Evolutionary conservation across 2,888 invertebrate genomes (phyloP), one percentile per base, ranked within the genome.

Genomic region (Andrena hattorfiana): DNA sequence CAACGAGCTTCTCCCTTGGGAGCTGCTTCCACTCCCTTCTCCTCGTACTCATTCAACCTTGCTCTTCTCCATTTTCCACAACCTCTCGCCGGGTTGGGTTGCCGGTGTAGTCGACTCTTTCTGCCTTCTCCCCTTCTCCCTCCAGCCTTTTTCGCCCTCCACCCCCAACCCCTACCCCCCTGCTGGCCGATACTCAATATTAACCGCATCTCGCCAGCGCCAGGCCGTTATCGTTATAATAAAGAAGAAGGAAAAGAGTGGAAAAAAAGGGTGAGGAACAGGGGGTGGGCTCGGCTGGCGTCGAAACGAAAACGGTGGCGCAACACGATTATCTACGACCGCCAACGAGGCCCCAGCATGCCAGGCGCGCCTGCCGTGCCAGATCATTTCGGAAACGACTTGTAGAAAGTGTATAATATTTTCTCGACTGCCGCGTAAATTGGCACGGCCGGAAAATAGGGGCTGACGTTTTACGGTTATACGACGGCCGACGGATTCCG

Each of bases 141-240:
- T 1, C 42, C 42, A 13, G 13, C 1, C n/a, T 30, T 35, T 56
- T 54, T 20, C 51, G 56, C 42, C 64, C 51, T 68, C 23, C 30
- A 26, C 26, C 71, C 70, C 20, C 26, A 28, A 42, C 13, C 13
- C 13, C 13, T 1, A 2, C 42, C 13, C 64, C 81, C 42, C 42
- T 42, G 42, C 5, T 42, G 49, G 63, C 80, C 77, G 86, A 83
- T 90, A 87, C 87, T 88, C 80, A 78, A 90, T 87, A 90, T 89
- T 89, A 90, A 90, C 90, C 88, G 87, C 89, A 87, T 88, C 88
- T 89, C 84, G 85, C 81, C 79, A 71, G 75, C 83, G 77, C 82
- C 79, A 63, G 82, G 84, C 85, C 85, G 86, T 91, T 90, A 92
- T 90, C 89, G 87, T 87, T 81, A 76, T 83, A 87, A 90, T 89